These are phyloP conservation scores for Archaeoteleia sp. DNA, from an alignment of 2,888 invertebrate genomes.

Conservation along the genomic window DNA sequence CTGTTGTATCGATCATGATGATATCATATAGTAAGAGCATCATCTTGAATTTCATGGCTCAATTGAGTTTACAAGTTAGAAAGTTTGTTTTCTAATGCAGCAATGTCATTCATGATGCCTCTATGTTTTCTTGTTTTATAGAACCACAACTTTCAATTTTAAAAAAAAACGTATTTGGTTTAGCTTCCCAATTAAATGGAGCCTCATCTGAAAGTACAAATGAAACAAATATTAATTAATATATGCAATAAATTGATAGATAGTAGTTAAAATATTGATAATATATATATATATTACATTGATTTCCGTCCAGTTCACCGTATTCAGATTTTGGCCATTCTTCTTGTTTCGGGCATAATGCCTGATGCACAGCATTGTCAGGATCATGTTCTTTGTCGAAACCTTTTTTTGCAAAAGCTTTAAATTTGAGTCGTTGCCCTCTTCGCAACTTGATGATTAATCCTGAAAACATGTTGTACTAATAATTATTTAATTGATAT, in stretches of 20 bases:
- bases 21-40: constrained; percentile 89
- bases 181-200: constrained; percentile 94
- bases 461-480: too few relatives aligned
- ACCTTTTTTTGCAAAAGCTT: constrained; percentile 96
- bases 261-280: too few relatives aligned
- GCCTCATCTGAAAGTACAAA: constrained; percentile 86
- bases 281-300: constrained; percentile 77
- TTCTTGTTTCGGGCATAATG: constrained; percentile 95
- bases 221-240: constrained; percentile 25
- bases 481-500: too few relatives aligned
- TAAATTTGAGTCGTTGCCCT: constrained; percentile 94
- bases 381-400: constrained; percentile 99
- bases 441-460: constrained; percentile 83
- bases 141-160: constrained; percentile 98
- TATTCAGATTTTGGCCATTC: constrained; percentile 99
- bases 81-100: constrained; percentile 94
- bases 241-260: too few relatives aligned
- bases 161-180: constrained; percentile 97
- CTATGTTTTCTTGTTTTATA: constrained; percentile 96
- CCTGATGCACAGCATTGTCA: constrained; percentile 97
- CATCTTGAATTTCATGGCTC: constrained; percentile 89
- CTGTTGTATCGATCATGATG: too few relatives aligned
- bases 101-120: constrained; percentile 95
- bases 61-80: constrained; percentile 95
- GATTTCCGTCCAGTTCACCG: constrained; percentile 93